Base-by-base conservation (phyloP, 2,888 invertebrate genomes). In the Noctua janthe region DNA sequence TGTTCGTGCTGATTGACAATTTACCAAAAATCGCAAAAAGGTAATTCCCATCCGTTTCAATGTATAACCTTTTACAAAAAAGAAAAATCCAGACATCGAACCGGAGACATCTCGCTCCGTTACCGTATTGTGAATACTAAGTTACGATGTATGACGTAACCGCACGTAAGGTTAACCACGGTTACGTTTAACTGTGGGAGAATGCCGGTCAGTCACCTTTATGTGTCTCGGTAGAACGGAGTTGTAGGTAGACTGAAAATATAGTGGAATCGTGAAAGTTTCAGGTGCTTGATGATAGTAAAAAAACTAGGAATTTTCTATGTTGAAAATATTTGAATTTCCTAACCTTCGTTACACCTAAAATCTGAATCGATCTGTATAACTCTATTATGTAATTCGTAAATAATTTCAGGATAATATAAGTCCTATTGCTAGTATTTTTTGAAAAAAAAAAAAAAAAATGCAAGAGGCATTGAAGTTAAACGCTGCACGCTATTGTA, bases 101-200 rank as follows among this genome's bases (percentile, higher is more conserved):
- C 76, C 69, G 39, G 81, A 13, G 74, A 87, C 43, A 70, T 85
- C 87, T 35, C 85, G 20, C 43, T 71, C 23, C 59, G 67, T 66
- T 62, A 73, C 67, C 43, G 56, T 69, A 17, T 47, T 67, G n/a
- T 64, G 80, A 75, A 81, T 87, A 84, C 59, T 78, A 86, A 81
- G 76, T 80, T 78, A 84, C 72, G 66, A 62, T 54, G 29, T 43
- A 47, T 84, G 77, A 81, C 74, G 85, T 84, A 71, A 84, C 6
- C 54, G 17, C 47, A 64, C 39, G 35, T 66, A 35, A 69, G 51
- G 39, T 54, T 39, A 71, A 49, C 75, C 81, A 78, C 54, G 84
- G 69, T 73, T 62, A 70, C 56, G 64, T 39, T 74, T 70, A 39
- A 70, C 74, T 74, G 43, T 29, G 20, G 35, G 72, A 62, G 17